These are phyloP conservation scores for Tachysurus vachellii DNA, from an alignment of 2,113 vertebrate genomes.

Conservation along the genomic window DNA sequence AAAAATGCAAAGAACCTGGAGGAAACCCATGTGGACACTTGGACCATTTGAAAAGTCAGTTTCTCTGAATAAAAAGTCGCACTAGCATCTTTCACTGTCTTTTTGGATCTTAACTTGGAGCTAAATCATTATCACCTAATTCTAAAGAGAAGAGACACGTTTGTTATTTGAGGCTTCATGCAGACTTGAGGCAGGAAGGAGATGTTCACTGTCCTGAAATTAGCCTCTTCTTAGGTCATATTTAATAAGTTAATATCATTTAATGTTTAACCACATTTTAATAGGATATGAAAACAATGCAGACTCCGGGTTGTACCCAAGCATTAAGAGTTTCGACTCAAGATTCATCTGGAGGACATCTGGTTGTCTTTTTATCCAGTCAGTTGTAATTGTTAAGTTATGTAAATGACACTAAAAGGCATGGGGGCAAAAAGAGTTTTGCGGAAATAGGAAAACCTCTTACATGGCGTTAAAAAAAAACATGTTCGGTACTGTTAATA, in stretches of 20 bases:
- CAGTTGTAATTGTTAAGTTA: slow-evolving; percentile 31
- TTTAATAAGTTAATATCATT: background rate
- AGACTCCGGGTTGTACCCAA: slow-evolving; percentile 14
- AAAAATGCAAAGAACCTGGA: background rate
- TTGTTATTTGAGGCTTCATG: background rate
- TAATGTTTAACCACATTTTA: slow-evolving; percentile 3
- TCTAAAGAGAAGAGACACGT: background rate
- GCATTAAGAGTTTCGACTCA: background rate
- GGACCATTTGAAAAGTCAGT: too few species aligned
- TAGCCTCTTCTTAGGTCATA: background rate
- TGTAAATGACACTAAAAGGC: slow-evolving; percentile 26
- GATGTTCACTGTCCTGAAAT: background rate
- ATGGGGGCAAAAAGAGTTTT: background rate
- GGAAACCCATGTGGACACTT: background rate
- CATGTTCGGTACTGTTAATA: background rate
- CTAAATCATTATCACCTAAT: background rate
- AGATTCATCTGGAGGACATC: slow-evolving; percentile 33
- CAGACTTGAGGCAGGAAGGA: background rate
- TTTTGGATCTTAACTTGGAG: background rate
- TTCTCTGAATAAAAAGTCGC: background rate
- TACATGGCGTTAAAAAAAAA: background rate
- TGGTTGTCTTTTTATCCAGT: slow-evolving; percentile 20
- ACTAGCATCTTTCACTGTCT: background rate
- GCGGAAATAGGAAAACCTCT: background rate
- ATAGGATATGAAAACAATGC: slow-evolving; percentile 19